Evolutionary conservation across 2,113 vertebrate genomes (phyloP).

Genomic region (Podocnemis expansa): DNA sequence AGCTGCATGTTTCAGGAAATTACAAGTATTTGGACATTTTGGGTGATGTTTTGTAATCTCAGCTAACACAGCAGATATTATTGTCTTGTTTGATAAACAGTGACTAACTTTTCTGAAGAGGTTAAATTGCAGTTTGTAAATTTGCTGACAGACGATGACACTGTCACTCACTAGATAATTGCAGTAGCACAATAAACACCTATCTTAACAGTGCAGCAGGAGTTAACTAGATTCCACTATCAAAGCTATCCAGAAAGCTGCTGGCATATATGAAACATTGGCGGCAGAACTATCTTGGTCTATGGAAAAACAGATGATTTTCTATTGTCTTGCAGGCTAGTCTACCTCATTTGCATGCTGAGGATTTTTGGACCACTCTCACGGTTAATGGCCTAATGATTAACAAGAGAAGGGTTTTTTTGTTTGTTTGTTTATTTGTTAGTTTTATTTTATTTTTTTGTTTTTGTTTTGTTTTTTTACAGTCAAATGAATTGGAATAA

Average conservation of each 20-base stretch:
- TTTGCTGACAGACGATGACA: neutral
- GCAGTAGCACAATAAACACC: neutral
- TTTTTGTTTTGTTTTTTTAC: neutral
- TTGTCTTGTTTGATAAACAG: neutral
- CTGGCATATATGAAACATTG: neutral
- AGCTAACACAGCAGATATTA: neutral
- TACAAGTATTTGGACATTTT: neutral
- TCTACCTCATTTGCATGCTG: neutral
- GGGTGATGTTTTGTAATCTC: neutral
- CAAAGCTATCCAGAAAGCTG: neutral
- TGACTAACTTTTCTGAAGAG: neutral
- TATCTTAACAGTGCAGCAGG: neutral
- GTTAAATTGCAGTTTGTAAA: neutral
- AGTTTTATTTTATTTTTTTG: too few relatives aligned
- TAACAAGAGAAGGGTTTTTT: slow-evolving; percentile 40
- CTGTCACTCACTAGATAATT: neutral
- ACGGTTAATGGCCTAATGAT: slow-evolving; percentile 39
- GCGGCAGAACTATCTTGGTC: neutral
- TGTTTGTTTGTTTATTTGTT: too few relatives aligned
- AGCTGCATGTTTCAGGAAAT: neutral
- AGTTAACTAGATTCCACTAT: neutral
- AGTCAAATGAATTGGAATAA: slow-evolving; percentile 34
- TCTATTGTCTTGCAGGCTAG: neutral
- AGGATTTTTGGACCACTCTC: neutral
- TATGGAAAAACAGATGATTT: neutral